These are phyloP conservation scores for Venustaconcha ellipsiformis DNA, from an alignment of 1,140 invertebrate genomes.

Conservation along the genomic window DNA sequence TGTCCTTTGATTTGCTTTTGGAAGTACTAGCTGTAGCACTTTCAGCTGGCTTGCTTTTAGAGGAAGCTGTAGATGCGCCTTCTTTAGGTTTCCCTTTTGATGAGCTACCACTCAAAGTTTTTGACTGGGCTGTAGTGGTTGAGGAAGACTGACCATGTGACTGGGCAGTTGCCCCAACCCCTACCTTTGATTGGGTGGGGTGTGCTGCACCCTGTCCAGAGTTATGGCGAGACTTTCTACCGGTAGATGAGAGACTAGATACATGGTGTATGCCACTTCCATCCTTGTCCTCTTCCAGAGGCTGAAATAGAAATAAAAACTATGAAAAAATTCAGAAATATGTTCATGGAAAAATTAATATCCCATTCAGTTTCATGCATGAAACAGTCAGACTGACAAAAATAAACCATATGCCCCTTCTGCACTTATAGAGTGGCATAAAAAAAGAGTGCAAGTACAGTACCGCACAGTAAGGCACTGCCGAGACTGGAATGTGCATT, in stretches of 20 bases:
- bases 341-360: not conserved
- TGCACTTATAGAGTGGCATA: not conserved
- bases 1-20: too few relatives aligned
- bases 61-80: too few relatives aligned
- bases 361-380: not conserved
- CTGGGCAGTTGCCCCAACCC: slow-evolving; percentile 18
- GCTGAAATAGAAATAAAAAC: slow-evolving; percentile 12
- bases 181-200: slow-evolving; percentile 22
- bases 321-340: not conserved
- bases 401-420: not conserved
- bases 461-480: not conserved
- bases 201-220: slow-evolving; percentile 16
- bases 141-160: slow-evolving; percentile 19
- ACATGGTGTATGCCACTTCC: slow-evolving; percentile 8
- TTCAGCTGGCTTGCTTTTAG: too few relatives aligned
- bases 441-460: not conserved
- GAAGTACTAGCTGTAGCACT: too few relatives aligned
- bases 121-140: too few relatives aligned
- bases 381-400: not conserved
- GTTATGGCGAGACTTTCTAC: slow-evolving; percentile 24
- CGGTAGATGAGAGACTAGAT: slow-evolving; percentile 31
- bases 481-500: too few relatives aligned
- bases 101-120: too few relatives aligned
- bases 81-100: too few relatives aligned
- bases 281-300: slow-evolving; percentile 30